Base-by-base conservation (phyloP, 35 echinoderm and acorn worm species). In the Lytechinus variegatus region DNA sequence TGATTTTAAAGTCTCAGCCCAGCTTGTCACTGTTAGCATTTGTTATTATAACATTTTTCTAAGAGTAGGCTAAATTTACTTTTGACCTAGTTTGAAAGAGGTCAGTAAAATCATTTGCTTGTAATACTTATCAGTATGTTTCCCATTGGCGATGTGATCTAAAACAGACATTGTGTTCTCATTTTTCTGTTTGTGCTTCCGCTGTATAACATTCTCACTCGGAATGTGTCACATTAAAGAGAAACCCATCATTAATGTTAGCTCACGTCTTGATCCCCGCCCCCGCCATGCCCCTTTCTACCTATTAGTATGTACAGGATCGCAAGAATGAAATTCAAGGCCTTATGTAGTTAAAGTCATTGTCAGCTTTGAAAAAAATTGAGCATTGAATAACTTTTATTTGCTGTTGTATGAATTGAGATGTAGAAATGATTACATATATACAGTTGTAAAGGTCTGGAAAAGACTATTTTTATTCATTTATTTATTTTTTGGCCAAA, bases 141-240 rank as follows among this genome's bases (percentile, higher is more conserved):
- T 79, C 66, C 66, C 19, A 79, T 79, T 79, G 66, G 66, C 6
- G 0, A 7, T 7, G 21, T 79, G 9, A 13, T 71, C 14, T 71
- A 13, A 21, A 21, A 71, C 61, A 71, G 66, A 79, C 66, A 58
- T 58, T 79, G 12, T 79, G 21, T 79, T 79, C 66, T 79, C 16
- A 24, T 24, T 79, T 79, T 79, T 79, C 66, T 24, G 19, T 79
- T 79, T 79, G 66, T 79, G 66, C 66, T 79, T 79, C 66, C 66
- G 66, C 66, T 16, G 14, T 79, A 24, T 79, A 24, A 16, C 66
- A 7, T 16, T 79, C n/a, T 24, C 66, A 58, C 66, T 4, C 0
- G 66, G 66, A 79, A 79, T 79, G 66, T 79, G 66, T 79, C 66
- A 79, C 66, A 79, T 79, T 79, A 79, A 79, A 24, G 19, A 79